phyloP scores from a whole-genome alignment of 2,888 invertebrate genomes.

The Trypoxylon attenuatum region DNA sequence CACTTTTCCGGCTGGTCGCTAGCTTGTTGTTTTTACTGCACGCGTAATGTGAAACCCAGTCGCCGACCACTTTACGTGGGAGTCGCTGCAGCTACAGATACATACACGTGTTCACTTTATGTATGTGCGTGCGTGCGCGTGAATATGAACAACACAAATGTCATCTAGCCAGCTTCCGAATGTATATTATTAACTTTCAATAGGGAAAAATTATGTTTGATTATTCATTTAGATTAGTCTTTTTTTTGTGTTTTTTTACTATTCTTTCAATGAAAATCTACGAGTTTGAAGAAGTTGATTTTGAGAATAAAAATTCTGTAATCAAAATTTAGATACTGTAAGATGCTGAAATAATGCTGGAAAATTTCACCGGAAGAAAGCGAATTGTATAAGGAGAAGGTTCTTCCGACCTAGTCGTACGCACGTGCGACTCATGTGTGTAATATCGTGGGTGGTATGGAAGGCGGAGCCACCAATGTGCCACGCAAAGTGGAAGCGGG shows the following conservation, averaged over 20 bases:
- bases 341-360: not conserved
- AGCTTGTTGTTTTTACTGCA: constrained; percentile 58
- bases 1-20: constrained; percentile 30
- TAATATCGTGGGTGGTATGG: constrained; percentile 7
- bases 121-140: constrained; percentile 1
- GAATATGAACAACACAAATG: constrained; percentile 15
- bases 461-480: constrained; percentile 13
- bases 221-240: no score
- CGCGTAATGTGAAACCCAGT: constrained; percentile 61
- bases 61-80: constrained; percentile 52
- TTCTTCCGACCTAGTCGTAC: constrained; percentile 24
- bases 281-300: no score
- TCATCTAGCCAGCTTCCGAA: no score
- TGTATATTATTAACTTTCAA: no score
- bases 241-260: no score
- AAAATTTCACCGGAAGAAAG: not conserved
- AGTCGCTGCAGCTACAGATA: constrained; percentile 27
- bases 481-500: constrained; percentile 25
- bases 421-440: constrained; percentile 53
- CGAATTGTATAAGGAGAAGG: not conserved
- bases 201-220: no score
- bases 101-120: not conserved
- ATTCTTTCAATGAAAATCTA: no score
- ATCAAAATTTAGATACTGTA: not conserved
- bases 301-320: not conserved